Evolutionary conservation across 1,140 invertebrate species (phyloP).

Genomic region (Drosophila sucinea): DNA sequence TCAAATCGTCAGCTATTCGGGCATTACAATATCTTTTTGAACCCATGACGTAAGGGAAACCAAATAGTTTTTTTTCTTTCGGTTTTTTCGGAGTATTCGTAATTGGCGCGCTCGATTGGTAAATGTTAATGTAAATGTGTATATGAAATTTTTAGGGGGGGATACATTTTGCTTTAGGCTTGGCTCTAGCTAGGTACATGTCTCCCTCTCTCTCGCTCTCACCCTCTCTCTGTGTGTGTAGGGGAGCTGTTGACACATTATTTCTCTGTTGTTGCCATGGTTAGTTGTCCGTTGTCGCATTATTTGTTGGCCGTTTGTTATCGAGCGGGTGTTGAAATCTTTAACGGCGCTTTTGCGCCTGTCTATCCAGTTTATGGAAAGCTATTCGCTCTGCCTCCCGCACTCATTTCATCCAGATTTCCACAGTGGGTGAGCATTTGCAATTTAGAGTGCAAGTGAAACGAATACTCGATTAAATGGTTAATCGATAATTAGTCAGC

Average conservation of each 20-base stretch:
- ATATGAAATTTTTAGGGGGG: slow-evolving; percentile 52
- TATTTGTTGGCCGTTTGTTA: slow-evolving; percentile 44
- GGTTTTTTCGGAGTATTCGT: slow-evolving; percentile 45
- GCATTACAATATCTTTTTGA: slow-evolving; percentile 19
- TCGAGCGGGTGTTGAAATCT: slow-evolving; percentile 66
- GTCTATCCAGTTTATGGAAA: slow-evolving; percentile 40
- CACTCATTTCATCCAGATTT: neutral
- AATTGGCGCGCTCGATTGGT: slow-evolving; percentile 75
- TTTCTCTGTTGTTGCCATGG: slow-evolving; percentile 5
- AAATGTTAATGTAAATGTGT: slow-evolving; percentile 35
- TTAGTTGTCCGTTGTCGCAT: slow-evolving; percentile 3
- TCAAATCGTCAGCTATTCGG: slow-evolving; percentile 43
- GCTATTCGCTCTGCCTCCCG: neutral
- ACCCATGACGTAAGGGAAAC: slow-evolving; percentile 43
- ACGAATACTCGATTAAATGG: neutral
- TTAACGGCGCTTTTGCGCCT: slow-evolving; percentile 40
- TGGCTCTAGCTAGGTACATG: slow-evolving; percentile 30
- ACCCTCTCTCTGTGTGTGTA: slow-evolving; percentile 17
- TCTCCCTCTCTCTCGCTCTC: neutral
- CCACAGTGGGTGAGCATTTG: slow-evolving; percentile 17
- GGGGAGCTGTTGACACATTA: slow-evolving; percentile 47
- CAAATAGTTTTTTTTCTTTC: slow-evolving; percentile 19
- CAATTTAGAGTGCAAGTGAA: slow-evolving; percentile 4
- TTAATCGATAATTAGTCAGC: neutral
- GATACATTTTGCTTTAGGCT: slow-evolving; percentile 31